Evolutionary conservation across 2,113 vertebrate genomes (phyloP).

Genomic region (Pseudolaguvia tuberculata): DNA sequence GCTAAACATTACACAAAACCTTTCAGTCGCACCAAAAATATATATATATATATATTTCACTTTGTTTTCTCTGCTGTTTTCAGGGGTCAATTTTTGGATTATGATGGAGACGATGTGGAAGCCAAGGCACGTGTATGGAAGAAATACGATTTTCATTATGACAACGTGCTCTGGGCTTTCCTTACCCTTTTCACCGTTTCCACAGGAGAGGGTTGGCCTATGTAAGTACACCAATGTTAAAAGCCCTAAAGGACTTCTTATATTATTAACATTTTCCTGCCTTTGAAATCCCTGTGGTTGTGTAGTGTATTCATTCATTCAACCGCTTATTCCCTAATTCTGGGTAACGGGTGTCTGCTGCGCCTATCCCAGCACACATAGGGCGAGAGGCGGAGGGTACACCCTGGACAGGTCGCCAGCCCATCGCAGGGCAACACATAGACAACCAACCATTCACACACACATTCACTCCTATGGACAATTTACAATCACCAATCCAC

Average conservation of each 20-base stretch:
- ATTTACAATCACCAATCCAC: too few species aligned
- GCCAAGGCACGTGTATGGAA: conserved; percentile 86
- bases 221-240: conserved; percentile 74
- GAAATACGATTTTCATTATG: conserved; percentile 95
- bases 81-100: conserved; percentile 93
- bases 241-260: not conserved
- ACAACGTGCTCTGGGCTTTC: conserved; percentile 97
- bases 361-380: too few species aligned
- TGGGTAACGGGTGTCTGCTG: too few species aligned
- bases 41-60: too few species aligned
- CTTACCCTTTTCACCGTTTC: conserved; percentile 96
- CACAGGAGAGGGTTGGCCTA: conserved; percentile 94
- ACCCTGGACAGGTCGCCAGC: too few species aligned
- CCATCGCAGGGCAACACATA: too few species aligned
- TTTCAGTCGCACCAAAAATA: not conserved
- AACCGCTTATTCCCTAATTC: too few species aligned
- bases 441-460: too few species aligned
- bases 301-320: too few species aligned
- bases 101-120: conserved; percentile 79
- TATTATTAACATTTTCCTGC: not conserved
- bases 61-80: not conserved
- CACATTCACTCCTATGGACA: too few species aligned
- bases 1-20: not conserved
- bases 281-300: not conserved
- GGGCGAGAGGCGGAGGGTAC: too few species aligned